Evolutionary conservation across 2,888 invertebrate species (phyloP), one percentile per base, ranked within the genome.

Genomic region (Doris montereyensis): DNA sequence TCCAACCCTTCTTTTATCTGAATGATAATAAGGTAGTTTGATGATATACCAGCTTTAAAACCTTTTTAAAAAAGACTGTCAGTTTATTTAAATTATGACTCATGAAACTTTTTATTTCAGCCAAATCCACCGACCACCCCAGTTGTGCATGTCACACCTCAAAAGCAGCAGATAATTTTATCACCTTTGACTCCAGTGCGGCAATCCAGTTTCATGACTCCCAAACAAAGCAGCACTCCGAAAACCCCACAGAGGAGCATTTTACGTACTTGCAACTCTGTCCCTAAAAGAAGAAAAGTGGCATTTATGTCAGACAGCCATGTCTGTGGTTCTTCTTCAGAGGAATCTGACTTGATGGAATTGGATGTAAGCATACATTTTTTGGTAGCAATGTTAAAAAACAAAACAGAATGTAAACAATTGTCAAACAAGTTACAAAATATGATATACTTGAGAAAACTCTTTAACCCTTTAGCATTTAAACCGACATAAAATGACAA

Each of bases 261-360:
- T 30, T 77, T 88, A 62, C 85, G 86, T 74, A 77, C 81, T 34
- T 79, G 81, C 5, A 84, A 82, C 70, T 86, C 87, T 41, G 81
- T 84, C 21, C 81, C 84, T n/a, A 87, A 87, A 76, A 86, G 87
- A 71, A 85, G 87, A 65, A 84, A 86, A 76, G 87, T 87, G 30
- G 86, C 87, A 10, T 87, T 88, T 85, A 82, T 84, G 32, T 17
- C 34, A 26, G 21, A 65, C 62, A 35, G 70, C n/a, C 70, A 80
- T 57, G 84, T 81, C 71, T 82, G 82, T 21, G 85, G 84, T 26
- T 86, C 87, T 10, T 85, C 85, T n/a, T 82, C 86, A 8, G 81
- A 81, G 5, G 78, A 78, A 21, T 86, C 85, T 74, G 86, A 86
- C 76, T 80, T 87, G 10, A 86, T 88, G 87, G 88, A 88, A 82